phyloP scores from a whole-genome alignment of 1,140 invertebrate species.

The Rhagoletis zephyria region DNA sequence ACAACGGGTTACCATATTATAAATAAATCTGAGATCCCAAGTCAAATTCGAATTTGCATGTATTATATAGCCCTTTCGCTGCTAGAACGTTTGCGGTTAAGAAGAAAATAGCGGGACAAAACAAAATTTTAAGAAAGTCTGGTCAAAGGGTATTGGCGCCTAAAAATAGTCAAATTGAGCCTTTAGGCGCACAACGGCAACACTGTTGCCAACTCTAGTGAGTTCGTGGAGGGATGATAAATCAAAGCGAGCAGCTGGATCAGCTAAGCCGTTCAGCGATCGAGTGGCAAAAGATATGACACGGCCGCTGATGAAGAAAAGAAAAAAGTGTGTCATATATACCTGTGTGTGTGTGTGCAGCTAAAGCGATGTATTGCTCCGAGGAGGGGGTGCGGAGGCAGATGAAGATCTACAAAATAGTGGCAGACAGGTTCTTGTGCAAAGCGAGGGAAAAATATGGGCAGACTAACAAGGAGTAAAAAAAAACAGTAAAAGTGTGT shows the following conservation, averaged over 20 bases:
- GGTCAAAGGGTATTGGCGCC: no score
- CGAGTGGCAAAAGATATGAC: not conserved
- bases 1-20: no score
- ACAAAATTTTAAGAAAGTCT: no score
- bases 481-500: conserved; percentile 26
- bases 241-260: conserved; percentile 23
- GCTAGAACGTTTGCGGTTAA: no score
- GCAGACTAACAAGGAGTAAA: not conserved
- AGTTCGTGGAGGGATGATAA: not conserved
- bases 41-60: no score
- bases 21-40: no score
- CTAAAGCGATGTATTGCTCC: not conserved
- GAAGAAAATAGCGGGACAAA: no score
- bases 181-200: no score
- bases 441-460: conserved; percentile 4
- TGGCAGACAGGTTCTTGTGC: not conserved
- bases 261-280: not conserved
- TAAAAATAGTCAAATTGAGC: no score
- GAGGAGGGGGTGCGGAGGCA: not conserved
- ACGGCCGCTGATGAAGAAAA: not conserved
- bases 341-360: not conserved
- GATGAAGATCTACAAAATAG: not conserved
- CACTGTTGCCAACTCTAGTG: no score
- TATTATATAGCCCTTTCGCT: no score
- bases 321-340: not conserved